Conservation (phyloP, 2,888 invertebrate genomes). For the Agrotis ipsilon region DNA sequence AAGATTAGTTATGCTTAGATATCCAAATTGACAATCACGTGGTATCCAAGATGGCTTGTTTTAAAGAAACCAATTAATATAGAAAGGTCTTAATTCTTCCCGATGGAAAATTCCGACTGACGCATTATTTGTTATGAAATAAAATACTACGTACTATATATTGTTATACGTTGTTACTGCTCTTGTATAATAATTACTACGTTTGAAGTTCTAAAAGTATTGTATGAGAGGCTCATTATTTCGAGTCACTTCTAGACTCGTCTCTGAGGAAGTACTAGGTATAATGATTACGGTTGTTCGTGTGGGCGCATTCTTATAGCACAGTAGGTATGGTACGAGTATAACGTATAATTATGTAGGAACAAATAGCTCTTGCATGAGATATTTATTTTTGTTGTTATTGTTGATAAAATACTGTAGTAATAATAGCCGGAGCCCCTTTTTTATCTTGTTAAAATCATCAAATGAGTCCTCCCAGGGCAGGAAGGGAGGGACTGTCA, state of each 20-base stretch:
- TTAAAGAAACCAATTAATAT: not conserved
- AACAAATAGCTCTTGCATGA: not conserved
- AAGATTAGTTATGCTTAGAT: too few relatives aligned
- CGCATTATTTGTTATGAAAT: not conserved
- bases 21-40: not conserved
- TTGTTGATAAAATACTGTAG: not conserved
- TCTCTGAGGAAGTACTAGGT: conserved; percentile 19
- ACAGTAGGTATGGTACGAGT: not conserved
- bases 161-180: not conserved
- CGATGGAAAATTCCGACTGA: not conserved
- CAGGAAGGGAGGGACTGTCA: too few relatives aligned
- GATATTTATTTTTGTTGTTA: not conserved
- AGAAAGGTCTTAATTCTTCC: not conserved
- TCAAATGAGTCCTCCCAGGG: too few relatives aligned
- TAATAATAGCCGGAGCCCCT: too few relatives aligned
- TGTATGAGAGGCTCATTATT: conserved; percentile 9
- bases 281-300: conserved; percentile 4
- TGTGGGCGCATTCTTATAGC: not conserved
- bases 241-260: not conserved
- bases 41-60: not conserved
- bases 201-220: not conserved
- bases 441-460: too few relatives aligned
- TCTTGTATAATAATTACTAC: not conserved
- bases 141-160: not conserved
- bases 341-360: not conserved